Conservation (phyloP, 2,113 vertebrate genomes). For the Gymnogyps californianus region DNA sequence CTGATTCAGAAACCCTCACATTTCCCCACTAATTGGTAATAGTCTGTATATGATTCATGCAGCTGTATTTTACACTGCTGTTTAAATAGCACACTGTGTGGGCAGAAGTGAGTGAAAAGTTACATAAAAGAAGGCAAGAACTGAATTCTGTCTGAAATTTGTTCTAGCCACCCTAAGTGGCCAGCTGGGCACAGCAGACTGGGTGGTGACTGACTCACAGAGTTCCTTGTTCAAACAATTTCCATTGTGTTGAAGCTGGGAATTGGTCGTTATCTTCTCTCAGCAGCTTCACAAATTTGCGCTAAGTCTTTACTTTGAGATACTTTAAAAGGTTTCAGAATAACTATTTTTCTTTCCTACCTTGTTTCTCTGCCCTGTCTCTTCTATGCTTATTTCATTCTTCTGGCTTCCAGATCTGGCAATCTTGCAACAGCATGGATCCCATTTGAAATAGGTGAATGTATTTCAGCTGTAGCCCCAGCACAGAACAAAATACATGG, state of each 20-base stretch:
- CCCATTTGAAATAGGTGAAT: neutral
- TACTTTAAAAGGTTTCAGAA: neutral
- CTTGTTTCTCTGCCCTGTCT: neutral
- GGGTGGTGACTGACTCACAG: neutral
- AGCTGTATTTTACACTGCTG: neutral
- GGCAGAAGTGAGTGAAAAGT: neutral
- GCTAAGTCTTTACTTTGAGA: neutral
- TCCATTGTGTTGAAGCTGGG: neutral
- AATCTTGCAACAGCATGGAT: neutral
- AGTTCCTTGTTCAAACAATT: neutral
- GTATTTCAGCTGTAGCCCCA: neutral
- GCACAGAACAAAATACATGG: neutral
- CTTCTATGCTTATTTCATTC: neutral
- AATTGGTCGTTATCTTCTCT: neutral
- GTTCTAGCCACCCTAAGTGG: neutral
- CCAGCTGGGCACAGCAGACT: neutral
- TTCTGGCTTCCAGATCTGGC: neutral
- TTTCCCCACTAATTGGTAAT: neutral
- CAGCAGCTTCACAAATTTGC: neutral
- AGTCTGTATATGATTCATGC: neutral
- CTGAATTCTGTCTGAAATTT: neutral
- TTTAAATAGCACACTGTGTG: neutral
- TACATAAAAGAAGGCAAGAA: neutral
- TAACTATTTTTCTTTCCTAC: neutral
- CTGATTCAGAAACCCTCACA: neutral